These are phyloP conservation scores for Glyphotaelius pellucidus DNA, from an alignment of 2,888 invertebrate species.

Conservation along the genomic window DNA sequence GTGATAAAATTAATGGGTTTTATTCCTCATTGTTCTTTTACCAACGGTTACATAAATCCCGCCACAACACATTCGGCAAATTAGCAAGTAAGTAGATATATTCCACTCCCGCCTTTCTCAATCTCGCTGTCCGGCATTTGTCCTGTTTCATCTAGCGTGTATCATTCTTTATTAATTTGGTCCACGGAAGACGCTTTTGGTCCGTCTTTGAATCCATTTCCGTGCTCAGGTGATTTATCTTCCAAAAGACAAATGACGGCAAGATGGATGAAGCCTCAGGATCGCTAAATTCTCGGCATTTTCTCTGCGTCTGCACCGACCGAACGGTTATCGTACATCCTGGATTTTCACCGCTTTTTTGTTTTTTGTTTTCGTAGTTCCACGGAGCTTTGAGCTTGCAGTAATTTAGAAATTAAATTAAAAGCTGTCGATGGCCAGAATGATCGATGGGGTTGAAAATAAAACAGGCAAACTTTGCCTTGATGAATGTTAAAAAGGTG, in stretches of 20 bases:
- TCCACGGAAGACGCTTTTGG: background rate
- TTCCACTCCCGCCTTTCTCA: background rate
- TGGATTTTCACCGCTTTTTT: slow-evolving; percentile 15
- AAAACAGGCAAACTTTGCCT: background rate
- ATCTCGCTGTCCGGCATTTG: background rate
- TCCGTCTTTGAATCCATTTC: slow-evolving; percentile 18
- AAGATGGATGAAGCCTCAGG: slow-evolving; percentile 63
- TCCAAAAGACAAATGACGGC: slow-evolving; percentile 64
- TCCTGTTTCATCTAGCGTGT: slow-evolving; percentile 10
- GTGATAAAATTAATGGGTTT: background rate
- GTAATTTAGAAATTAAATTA: slow-evolving; percentile 53
- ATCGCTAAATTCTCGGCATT: slow-evolving; percentile 48
- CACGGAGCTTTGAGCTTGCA: background rate
- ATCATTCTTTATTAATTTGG: slow-evolving; percentile 25
- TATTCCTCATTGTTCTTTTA: background rate
- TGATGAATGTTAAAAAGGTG: slow-evolving; percentile 9
- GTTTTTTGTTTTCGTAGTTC: background rate
- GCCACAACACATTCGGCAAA: background rate
- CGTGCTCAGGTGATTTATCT: slow-evolving; percentile 63
- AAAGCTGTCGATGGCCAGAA: slow-evolving; percentile 24
- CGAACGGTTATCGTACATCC: slow-evolving; percentile 16
- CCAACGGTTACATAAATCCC: background rate
- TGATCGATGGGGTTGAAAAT: slow-evolving; percentile 34
- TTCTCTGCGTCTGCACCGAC: slow-evolving; percentile 27
- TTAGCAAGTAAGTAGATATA: background rate